Evolutionary conservation across 2,797 vertebrate genomes (phyloP).

Genomic region (Uromys caudimaculatus): DNA sequence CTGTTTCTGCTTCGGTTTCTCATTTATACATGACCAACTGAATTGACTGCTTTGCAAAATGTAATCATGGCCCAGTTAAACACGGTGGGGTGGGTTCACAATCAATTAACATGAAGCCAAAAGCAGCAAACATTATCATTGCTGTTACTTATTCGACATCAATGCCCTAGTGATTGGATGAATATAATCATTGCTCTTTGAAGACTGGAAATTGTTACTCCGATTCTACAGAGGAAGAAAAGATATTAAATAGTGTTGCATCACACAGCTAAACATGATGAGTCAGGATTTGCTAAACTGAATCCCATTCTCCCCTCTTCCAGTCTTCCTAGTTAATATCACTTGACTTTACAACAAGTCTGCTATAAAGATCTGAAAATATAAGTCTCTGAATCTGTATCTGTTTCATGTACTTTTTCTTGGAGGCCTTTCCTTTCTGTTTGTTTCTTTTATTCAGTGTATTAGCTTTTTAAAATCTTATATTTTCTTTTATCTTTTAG

Average conservation of each 20-base stretch:
- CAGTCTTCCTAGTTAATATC: neutral
- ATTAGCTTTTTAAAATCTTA: neutral
- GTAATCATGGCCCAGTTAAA: neutral
- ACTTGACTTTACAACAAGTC: neutral
- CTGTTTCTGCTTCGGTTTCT: neutral
- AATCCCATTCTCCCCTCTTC: neutral
- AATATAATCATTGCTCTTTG: neutral
- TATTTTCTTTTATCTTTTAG: neutral
- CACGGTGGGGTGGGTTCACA: neutral
- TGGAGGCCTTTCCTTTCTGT: neutral
- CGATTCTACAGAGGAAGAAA: neutral
- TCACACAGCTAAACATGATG: neutral
- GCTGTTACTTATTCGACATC: neutral
- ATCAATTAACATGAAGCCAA: neutral
- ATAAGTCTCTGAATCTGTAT: neutral
- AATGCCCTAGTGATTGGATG: neutral
- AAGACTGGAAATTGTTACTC: neutral
- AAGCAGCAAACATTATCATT: neutral
- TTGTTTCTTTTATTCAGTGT: neutral
- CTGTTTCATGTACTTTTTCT: neutral
- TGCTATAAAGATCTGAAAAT: neutral
- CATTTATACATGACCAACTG: neutral
- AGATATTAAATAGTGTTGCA: neutral
- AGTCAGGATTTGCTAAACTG: neutral
- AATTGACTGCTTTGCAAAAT: constrained; percentile 13